phyloP scores from a whole-genome alignment of 2,797 vertebrate genomes.

The Channallabes apus region DNA sequence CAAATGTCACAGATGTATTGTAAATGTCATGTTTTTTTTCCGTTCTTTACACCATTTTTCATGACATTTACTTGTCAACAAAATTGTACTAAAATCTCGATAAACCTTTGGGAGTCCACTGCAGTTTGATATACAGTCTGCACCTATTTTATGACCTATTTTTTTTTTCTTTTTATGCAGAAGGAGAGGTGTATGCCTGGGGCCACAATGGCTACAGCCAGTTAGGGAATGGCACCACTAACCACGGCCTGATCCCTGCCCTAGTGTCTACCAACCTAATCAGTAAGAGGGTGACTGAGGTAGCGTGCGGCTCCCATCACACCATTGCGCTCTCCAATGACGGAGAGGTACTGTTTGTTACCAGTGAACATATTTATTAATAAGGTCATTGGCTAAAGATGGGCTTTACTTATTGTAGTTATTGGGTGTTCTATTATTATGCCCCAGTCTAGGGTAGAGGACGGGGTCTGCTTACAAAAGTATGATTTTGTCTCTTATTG shows the following conservation, averaged over 20 bases:
- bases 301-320: conserved; percentile 96
- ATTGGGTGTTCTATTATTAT: neutral
- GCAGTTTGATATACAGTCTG: neutral
- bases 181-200: conserved; percentile 97
- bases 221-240: conserved; percentile 92
- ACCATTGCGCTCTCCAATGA: conserved; percentile 91
- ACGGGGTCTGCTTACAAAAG: neutral
- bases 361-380: neutral
- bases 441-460: neutral
- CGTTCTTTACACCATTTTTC: neutral
- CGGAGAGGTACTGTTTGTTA: conserved; percentile 83
- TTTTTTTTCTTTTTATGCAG: conserved; percentile 64
- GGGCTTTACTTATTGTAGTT: neutral
- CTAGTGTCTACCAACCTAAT: conserved; percentile 94
- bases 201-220: conserved; percentile 98
- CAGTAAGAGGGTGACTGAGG: conserved; percentile 89
- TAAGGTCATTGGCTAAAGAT: neutral
- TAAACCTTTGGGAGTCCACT: neutral
- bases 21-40: neutral
- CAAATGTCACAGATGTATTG: neutral
- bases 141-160: neutral
- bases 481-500: neutral
- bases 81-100: neutral
- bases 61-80: neutral
- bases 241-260: conserved; percentile 85